These are phyloP conservation scores for Aquatica leii DNA, from an alignment of 2,888 invertebrate species.

Conservation along the genomic window DNA sequence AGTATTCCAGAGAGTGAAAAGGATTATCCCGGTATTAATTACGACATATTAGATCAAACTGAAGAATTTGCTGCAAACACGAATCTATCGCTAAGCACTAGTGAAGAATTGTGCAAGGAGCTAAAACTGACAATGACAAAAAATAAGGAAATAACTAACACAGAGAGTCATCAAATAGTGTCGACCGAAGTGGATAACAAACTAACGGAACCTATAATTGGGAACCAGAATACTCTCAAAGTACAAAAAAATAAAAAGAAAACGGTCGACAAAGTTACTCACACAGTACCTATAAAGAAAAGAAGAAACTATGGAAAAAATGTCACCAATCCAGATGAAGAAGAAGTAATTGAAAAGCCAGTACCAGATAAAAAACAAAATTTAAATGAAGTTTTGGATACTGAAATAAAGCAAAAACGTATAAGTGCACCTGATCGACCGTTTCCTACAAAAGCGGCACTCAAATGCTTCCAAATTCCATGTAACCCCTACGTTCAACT, in stretches of 20 bases:
- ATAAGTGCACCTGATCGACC: neutral
- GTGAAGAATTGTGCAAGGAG: conserved; percentile 10
- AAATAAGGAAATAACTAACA: neutral
- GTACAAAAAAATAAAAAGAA: neutral
- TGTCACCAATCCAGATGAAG: neutral
- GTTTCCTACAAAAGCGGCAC: conserved; percentile 15
- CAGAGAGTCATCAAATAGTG: neutral
- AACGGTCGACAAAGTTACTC: neutral
- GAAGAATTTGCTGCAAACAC: conserved; percentile 28
- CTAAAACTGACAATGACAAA: conserved; percentile 8
- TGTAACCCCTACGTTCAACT: conserved; percentile 15
- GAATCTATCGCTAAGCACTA: conserved; percentile 7
- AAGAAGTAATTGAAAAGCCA: neutral
- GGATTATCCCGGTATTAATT: conserved; percentile 23
- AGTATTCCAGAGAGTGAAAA: conserved; percentile 34
- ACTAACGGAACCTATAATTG: neutral
- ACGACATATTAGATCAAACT: conserved; percentile 33
- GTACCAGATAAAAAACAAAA: neutral
- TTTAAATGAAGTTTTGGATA: neutral
- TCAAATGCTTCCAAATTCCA: conserved; percentile 10
- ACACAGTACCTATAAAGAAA: conserved; percentile 14
- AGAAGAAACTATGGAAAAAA: conserved; percentile 13
- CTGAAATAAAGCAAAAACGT: neutral
- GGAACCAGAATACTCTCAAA: neutral
- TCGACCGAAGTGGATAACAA: neutral